These are phyloP conservation scores for Caenorhabditis remanei DNA, from an alignment of 1,140 invertebrate genomes.

Conservation along the genomic window DNA sequence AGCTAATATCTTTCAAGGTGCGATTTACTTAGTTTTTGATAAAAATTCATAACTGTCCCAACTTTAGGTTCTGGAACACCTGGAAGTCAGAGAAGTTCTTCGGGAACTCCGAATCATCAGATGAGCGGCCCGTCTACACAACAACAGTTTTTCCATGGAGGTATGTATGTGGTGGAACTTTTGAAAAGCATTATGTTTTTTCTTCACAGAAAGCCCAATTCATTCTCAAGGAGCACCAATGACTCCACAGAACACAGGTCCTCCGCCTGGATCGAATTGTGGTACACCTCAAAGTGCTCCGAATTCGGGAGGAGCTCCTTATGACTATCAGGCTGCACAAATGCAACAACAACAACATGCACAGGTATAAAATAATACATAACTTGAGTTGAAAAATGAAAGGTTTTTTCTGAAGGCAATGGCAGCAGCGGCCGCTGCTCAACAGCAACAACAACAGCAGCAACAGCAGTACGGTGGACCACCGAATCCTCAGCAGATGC, in stretches of 20 bases:
- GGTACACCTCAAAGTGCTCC: constrained; percentile 26
- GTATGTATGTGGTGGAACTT: not conserved
- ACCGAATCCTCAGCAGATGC: constrained; percentile 46
- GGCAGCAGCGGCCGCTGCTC: constrained; percentile 24
- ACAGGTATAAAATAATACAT: not conserved
- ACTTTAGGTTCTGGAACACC: constrained; percentile 4
- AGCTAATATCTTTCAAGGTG: constrained; percentile 13
- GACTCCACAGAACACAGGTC: constrained; percentile 20
- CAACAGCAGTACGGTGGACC: constrained; percentile 31
- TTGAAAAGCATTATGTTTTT: not conserved
- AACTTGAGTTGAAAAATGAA: not conserved
- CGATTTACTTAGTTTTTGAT: not conserved
- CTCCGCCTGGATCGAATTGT: constrained; percentile 7
- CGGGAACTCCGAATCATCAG: constrained; percentile 38
- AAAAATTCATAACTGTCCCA: not conserved
- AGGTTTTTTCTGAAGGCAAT: not conserved
- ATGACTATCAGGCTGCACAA: constrained; percentile 26
- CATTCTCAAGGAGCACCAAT: constrained; percentile 32
- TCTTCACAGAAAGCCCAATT: not conserved
- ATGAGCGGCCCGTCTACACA: not conserved
- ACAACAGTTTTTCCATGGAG: constrained; percentile 42
- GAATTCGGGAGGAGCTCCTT: not conserved
- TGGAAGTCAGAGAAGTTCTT: constrained; percentile 3
- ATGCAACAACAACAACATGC: constrained; percentile 49
- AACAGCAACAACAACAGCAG: constrained; percentile 28